These are phyloP conservation scores for Eulemur mongoz DNA, from an alignment of 2,797 vertebrate genomes.

Conservation along the genomic window DNA sequence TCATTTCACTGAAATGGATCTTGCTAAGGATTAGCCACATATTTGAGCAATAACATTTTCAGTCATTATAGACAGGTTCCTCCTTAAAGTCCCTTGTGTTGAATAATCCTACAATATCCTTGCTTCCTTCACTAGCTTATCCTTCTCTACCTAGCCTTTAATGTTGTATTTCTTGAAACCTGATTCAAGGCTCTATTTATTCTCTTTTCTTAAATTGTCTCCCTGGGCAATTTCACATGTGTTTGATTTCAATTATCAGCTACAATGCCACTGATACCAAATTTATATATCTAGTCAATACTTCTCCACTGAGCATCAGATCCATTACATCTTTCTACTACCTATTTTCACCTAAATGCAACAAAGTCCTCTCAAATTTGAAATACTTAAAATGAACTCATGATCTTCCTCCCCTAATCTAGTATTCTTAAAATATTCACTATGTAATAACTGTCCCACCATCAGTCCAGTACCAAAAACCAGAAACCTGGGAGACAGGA, in stretches of 20 bases:
- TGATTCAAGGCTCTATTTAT: background rate
- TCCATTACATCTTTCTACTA: background rate
- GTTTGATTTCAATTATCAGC: slow-evolving; percentile 15
- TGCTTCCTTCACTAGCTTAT: background rate
- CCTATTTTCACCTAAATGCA: background rate
- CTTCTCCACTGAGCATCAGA: background rate
- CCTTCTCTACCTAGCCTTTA: background rate
- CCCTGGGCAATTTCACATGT: background rate
- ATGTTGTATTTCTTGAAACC: background rate
- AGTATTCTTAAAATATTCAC: background rate
- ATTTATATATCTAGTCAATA: background rate
- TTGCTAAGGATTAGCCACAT: background rate
- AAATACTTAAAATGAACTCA: background rate
- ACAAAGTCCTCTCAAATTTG: background rate
- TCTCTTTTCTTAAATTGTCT: background rate
- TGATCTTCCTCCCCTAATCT: background rate
- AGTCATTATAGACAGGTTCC: background rate
- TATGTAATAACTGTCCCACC: background rate
- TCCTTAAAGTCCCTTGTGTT: background rate
- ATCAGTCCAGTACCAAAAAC: background rate
- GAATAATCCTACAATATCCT: background rate
- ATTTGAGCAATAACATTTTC: background rate
- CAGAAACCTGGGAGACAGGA: background rate
- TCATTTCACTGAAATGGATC: background rate
- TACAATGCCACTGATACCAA: background rate